These are phyloP conservation scores for Stigmatopora nigra DNA, from an alignment of 2,113 vertebrate species.

Conservation along the genomic window DNA sequence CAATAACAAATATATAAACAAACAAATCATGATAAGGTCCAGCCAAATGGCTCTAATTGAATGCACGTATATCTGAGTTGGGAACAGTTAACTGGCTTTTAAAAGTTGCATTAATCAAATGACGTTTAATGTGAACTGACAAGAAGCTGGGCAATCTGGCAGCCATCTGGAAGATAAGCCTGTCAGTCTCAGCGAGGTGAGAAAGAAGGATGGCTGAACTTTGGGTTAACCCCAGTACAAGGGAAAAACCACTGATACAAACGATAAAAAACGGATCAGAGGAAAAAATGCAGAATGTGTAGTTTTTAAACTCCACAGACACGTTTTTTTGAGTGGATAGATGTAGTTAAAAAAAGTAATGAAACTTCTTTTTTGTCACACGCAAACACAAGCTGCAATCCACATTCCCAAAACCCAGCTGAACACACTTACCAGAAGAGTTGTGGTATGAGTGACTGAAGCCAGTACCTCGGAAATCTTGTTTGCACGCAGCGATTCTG, in stretches of 20 bases:
- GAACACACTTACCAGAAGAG: constrained; percentile 7
- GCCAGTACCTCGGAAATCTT: constrained; percentile 16
- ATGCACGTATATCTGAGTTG: constrained; percentile 54
- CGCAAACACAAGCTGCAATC: not conserved
- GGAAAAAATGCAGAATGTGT: not conserved
- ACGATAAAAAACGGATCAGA: constrained; percentile 7
- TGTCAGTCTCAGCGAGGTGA: constrained; percentile 62
- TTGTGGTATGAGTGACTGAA: constrained; percentile 18
- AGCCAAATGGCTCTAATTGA: constrained; percentile 44
- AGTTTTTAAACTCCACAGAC: not conserved
- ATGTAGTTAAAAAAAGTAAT: constrained; percentile 3
- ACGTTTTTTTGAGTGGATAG: not conserved
- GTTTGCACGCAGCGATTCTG: constrained; percentile 18
- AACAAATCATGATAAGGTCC: constrained; percentile 39
- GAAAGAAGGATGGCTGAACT: constrained; percentile 54
- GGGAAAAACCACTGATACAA: not conserved
- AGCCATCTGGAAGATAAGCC: constrained; percentile 61
- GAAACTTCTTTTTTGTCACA: not conserved
- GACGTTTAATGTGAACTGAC: constrained; percentile 60
- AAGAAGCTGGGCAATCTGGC: constrained; percentile 57
- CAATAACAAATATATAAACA: constrained; percentile 9
- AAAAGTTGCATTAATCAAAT: constrained; percentile 66
- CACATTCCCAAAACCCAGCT: constrained; percentile 14
- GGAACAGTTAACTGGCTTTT: constrained; percentile 48
- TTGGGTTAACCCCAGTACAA: constrained; percentile 39